Base-by-base conservation (phyloP, 2,797 vertebrate species). In the Microctenopoma stevenorrisi region DNA sequence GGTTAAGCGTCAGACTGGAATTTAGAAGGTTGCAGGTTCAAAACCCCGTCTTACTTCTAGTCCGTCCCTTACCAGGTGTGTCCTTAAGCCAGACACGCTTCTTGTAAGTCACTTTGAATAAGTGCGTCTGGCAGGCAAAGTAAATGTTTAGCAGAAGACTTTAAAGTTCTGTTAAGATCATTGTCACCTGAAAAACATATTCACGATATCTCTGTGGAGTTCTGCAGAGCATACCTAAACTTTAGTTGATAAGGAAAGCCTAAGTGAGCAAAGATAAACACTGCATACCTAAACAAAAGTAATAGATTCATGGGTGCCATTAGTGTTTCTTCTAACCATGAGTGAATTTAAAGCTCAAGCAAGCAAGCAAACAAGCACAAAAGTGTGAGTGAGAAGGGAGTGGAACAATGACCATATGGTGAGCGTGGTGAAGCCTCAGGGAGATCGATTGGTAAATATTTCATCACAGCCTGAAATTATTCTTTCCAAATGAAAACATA, bases 391-490 rank as follows among this genome's bases (percentile, higher is more conserved):
- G 59, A 69, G 64, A 42, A 52, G 58, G 56, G 60, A 82, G 67
- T 37, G 64, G 59, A 88, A 90, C 90, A 91, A 90, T 89, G 90
- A 87, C 88, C 91, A 92, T 92, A 91, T 91, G 90, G 78, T 11
- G 78, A 77, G 88, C 85, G 75, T 53, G 77, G 83, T 69, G 71
- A 65, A 83, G 83, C 85, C 84, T 59, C 74, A 26, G 76, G 85
- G 88, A 82, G 75, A 83, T 79, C 42, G 54, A 86, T 74, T 59
- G 81, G 73, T 91, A 86, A 90, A 91, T 90, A 89, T 92, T 93
- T 91, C 83, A 92, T 90, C 73, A 88, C 84, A 51, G 79, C 78
- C 53, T 68, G 76, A 86, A 81, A 86, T 87, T 86, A 91, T 91
- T 89, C 68, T 83, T 81, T 85, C 72, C 73, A 88, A 88, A 87